A percentile compares a stretch with the other conserved stretches of the same genome.
These are phyloP conservation scores for Oopsacas minuta DNA, from an alignment of 37 sponge, comb jelly and placozoan species.

Conservation along the genomic window DNA sequence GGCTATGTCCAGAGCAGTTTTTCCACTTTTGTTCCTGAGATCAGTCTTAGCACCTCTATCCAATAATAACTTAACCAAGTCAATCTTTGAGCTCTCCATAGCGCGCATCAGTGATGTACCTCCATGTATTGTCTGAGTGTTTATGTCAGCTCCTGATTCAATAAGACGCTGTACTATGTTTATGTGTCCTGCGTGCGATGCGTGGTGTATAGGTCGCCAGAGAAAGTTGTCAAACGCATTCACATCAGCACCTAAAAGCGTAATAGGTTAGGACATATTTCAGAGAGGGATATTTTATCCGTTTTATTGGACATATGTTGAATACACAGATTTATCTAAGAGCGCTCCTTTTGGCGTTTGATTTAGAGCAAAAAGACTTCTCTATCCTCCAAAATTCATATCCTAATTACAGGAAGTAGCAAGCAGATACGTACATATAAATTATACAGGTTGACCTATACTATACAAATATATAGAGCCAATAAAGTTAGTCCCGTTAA, in stretches of 20 bases:
- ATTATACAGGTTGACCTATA: too few relatives aligned
- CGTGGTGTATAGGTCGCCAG: slow-evolving; percentile 89
- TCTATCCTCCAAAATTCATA: too few relatives aligned
- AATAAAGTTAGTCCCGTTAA: too few relatives aligned
- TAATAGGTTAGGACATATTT: too few relatives aligned
- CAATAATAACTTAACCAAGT: slow-evolving; percentile 58
- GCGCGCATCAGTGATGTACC: slow-evolving; percentile 98
- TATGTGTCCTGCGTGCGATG: slow-evolving; percentile 76
- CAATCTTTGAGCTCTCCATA: slow-evolving; percentile 64
- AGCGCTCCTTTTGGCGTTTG: too few relatives aligned
- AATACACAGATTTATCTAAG: too few relatives aligned
- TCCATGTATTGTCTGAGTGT: slow-evolving; percentile 78
- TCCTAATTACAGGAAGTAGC: too few relatives aligned
- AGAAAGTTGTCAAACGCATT: slow-evolving; percentile 78
- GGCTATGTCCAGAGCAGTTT: slow-evolving; percentile 61
- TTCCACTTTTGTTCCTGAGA: slow-evolving; percentile 49
- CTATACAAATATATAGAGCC: too few relatives aligned
- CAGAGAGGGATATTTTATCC: too few relatives aligned
- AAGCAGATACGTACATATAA: too few relatives aligned
- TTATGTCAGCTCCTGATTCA: slow-evolving; percentile 59
- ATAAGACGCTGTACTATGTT: slow-evolving; percentile 49
- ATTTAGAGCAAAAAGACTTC: too few relatives aligned
- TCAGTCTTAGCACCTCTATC: slow-evolving; percentile 65
- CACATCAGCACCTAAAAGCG: slow-evolving; percentile 71
- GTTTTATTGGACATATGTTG: too few relatives aligned